These are phyloP conservation scores for Drosophila lacertosa DNA, from an alignment of 1,140 invertebrate genomes.

Conservation along the genomic window DNA sequence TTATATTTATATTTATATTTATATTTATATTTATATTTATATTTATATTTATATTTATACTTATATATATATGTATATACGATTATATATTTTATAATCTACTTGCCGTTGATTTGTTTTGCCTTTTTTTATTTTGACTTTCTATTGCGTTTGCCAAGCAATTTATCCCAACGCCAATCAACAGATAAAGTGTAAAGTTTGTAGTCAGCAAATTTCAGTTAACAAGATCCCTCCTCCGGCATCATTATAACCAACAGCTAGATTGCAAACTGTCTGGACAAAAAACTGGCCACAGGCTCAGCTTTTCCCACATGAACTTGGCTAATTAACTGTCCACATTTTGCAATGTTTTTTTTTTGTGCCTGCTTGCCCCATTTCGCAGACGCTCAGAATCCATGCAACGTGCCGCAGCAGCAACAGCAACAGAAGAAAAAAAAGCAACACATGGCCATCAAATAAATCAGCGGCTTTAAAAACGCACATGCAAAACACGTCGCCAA, in stretches of 20 bases:
- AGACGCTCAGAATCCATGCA: conserved; percentile 47
- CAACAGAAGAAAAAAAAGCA: conserved; percentile 32
- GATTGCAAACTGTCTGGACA: neutral
- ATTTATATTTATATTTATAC: too few relatives aligned
- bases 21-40: too few relatives aligned
- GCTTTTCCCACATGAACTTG: conserved; percentile 53
- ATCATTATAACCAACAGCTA: neutral
- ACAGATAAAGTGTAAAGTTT: too few relatives aligned
- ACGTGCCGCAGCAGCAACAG: conserved; percentile 44
- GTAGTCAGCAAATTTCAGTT: neutral
- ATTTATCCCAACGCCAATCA: too few relatives aligned
- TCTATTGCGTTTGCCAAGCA: too few relatives aligned
- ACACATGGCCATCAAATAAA: conserved; percentile 74
- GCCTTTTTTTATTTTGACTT: too few relatives aligned
- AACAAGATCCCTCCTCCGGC: neutral
- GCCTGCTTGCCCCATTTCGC: conserved; percentile 61
- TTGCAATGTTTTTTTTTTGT: conserved; percentile 12
- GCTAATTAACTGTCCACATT: conserved; percentile 49
- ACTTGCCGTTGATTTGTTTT: too few relatives aligned
- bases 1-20: too few relatives aligned
- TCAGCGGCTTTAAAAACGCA: conserved; percentile 59
- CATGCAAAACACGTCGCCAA: conserved; percentile 71
- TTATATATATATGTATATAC: too few relatives aligned
- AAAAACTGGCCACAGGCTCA: neutral
- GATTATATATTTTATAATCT: too few relatives aligned